phyloP scores from a whole-genome alignment of 2,113 vertebrate genomes.

The Sardina pilchardus region DNA sequence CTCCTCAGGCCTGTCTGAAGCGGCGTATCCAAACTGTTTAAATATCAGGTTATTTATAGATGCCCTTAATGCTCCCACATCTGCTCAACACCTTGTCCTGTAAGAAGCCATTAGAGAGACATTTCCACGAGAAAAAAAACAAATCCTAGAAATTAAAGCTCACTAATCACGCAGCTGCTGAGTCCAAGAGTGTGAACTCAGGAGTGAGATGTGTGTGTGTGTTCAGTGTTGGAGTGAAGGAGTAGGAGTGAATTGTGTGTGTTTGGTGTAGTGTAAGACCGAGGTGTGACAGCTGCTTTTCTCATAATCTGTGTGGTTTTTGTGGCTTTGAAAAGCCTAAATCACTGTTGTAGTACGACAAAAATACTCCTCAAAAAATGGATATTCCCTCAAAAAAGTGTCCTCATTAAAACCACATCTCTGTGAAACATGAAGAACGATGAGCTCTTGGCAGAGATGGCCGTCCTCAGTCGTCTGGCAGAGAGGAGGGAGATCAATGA shows the following conservation, averaged over 20 bases:
- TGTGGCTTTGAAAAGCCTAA: background rate
- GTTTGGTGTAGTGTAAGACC: background rate
- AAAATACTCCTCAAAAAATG: background rate
- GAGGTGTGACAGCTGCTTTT: background rate
- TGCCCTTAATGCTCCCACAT: background rate
- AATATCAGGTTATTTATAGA: constrained; percentile 3
- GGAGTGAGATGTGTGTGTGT: too few species aligned
- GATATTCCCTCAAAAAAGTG: background rate
- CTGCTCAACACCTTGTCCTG: background rate
- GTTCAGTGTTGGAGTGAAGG: too few species aligned
- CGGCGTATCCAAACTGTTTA: constrained; percentile 1
- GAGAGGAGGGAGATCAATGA: background rate
- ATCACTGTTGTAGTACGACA: background rate
- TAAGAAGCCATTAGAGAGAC: background rate
- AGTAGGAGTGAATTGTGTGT: background rate
- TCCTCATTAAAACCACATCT: background rate
- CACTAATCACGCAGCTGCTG: background rate
- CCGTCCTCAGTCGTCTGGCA: background rate
- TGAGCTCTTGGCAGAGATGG: background rate
- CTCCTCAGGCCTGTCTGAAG: background rate
- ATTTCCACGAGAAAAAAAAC: background rate
- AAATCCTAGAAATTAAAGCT: background rate
- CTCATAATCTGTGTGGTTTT: background rate
- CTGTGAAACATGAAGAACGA: background rate
- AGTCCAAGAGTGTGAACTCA: background rate